These are phyloP conservation scores for Hirudinaria manillensis DNA, from an alignment of 2,888 invertebrate genomes.

Conservation along the genomic window DNA sequence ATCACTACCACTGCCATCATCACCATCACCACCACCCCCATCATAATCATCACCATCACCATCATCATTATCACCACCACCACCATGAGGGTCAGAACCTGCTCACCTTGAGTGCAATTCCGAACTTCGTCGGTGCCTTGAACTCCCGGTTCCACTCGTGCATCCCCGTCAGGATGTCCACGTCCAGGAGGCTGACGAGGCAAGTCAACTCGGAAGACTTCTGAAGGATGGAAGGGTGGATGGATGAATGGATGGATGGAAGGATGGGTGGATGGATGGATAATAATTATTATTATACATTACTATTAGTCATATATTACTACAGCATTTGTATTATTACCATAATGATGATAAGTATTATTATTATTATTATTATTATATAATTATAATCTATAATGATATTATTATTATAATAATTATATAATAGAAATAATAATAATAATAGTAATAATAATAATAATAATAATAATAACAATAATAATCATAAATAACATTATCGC, in stretches of 20 bases:
- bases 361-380: not conserved
- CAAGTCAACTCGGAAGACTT: slow-evolving; percentile 76
- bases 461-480: not conserved
- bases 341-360: too few relatives aligned
- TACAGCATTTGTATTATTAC: not conserved
- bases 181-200: slow-evolving; percentile 82
- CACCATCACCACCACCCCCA: too few relatives aligned
- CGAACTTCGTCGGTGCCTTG: slow-evolving; percentile 90
- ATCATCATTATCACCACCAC: too few relatives aligned
- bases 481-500: too few relatives aligned
- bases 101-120: slow-evolving; percentile 80
- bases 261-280: too few relatives aligned
- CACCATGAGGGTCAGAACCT: not conserved
- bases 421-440: not conserved
- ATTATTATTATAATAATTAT: not conserved
- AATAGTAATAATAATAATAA: slow-evolving; percentile 11
- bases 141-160: slow-evolving; percentile 94
- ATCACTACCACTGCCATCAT: too few relatives aligned
- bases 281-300: too few relatives aligned
- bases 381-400: not conserved
- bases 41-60: too few relatives aligned
- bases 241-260: too few relatives aligned
- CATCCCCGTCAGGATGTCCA: slow-evolving; percentile 78
- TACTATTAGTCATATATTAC: not conserved
- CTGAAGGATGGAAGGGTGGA: too few relatives aligned